These are phyloP conservation scores for Tinea semifulvella DNA, from an alignment of 2,888 invertebrate species.

Conservation along the genomic window DNA sequence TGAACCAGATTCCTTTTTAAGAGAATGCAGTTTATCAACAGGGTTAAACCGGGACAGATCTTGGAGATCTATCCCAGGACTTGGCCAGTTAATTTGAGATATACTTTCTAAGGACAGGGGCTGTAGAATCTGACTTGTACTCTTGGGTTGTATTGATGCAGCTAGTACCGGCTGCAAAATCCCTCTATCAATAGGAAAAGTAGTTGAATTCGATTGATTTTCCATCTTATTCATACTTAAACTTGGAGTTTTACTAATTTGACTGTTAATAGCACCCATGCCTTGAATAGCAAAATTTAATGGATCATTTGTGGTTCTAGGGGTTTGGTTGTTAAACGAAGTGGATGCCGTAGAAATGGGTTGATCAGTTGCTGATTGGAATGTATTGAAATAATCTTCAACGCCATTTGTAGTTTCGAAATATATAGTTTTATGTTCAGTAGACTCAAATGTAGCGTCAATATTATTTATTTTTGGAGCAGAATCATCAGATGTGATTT, in stretches of 20 bases:
- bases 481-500: background rate
- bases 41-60: constrained; percentile 60
- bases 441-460: background rate
- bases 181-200: background rate
- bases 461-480: constrained; percentile 3
- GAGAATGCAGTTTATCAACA: constrained; percentile 51
- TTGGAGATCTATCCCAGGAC: constrained; percentile 64
- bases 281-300: background rate
- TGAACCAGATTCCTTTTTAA: constrained; percentile 44
- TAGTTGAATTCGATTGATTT: too few relatives aligned
- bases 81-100: constrained; percentile 71
- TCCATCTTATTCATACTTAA: too few relatives aligned
- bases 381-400: constrained; percentile 57
- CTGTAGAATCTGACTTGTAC: constrained; percentile 48
- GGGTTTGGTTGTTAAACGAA: too few relatives aligned
- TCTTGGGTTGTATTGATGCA: constrained; percentile 19
- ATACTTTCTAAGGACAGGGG: constrained; percentile 57
- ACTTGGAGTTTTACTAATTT: background rate
- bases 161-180: constrained; percentile 34
- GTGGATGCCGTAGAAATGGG: too few relatives aligned
- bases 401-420: constrained; percentile 20
- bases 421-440: background rate
- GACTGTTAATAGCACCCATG: background rate
- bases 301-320: background rate
- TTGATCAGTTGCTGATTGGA: constrained; percentile 50